Evolutionary conservation across 2,888 invertebrate genomes (phyloP).

Genomic region (Lasioglossum villosulum): DNA sequence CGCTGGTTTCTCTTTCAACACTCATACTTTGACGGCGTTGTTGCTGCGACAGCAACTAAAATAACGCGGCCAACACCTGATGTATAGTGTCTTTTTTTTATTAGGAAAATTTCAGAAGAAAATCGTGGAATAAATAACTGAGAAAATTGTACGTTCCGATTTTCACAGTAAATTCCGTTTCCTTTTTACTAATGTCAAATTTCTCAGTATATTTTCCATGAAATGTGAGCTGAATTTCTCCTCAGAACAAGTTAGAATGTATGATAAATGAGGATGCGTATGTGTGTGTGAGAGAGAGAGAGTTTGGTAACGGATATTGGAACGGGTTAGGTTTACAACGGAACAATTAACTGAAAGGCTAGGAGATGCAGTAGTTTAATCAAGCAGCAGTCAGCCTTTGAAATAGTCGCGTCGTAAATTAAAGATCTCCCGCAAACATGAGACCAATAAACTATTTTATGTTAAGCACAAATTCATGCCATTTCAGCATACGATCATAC

Average conservation of each 20-base stretch:
- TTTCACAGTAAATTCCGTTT: not conserved
- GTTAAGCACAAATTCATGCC: not conserved
- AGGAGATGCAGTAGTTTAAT: not conserved
- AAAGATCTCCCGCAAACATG: not conserved
- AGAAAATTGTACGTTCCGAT: not conserved
- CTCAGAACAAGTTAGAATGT: not conserved
- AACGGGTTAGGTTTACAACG: constrained; percentile 1
- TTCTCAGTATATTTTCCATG: not conserved
- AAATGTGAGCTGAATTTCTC: not conserved
- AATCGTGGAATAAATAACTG: too few relatives aligned
- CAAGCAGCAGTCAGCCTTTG: not conserved
- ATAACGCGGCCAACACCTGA: too few relatives aligned
- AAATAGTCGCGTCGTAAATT: not conserved
- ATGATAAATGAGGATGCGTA: not conserved
- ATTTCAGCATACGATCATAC: not conserved
- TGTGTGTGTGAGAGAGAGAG: not conserved
- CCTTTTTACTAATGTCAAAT: not conserved
- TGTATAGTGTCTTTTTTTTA: too few relatives aligned
- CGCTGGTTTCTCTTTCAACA: too few relatives aligned
- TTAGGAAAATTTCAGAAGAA: too few relatives aligned
- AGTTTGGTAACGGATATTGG: not conserved
- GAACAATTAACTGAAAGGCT: not conserved
- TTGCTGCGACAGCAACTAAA: too few relatives aligned
- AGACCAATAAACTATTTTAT: not conserved
- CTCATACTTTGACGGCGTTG: too few relatives aligned